A percentile compares a stretch with the other conserved stretches of the same genome.
Conservation (phyloP, 2,888 invertebrate genomes). For the Drosophila nr. perissopoda region DNA sequence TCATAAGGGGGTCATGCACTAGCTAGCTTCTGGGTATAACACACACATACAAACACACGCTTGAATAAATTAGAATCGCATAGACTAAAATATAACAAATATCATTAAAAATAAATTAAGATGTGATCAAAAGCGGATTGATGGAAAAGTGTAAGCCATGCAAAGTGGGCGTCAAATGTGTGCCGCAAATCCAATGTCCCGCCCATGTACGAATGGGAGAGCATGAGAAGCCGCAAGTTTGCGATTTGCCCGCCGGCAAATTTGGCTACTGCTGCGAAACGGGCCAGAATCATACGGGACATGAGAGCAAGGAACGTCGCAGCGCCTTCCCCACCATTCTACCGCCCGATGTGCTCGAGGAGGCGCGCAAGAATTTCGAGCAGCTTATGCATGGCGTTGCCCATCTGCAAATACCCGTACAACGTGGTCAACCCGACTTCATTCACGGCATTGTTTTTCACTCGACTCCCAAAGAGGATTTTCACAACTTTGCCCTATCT, state of each 20-base stretch:
- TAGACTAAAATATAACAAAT: neutral
- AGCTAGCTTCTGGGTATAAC: neutral
- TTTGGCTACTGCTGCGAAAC: slow-evolving; percentile 88
- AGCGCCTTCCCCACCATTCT: slow-evolving; percentile 48
- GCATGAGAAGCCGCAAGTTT: slow-evolving; percentile 85
- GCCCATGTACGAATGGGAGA: slow-evolving; percentile 86
- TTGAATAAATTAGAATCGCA: neutral
- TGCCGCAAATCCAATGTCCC: slow-evolving; percentile 89
- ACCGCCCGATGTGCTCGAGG: slow-evolving; percentile 71
- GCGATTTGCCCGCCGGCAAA: slow-evolving; percentile 85
- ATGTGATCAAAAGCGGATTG: slow-evolving; percentile 48
- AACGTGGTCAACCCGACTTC: slow-evolving; percentile 83
- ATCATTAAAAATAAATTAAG: slow-evolving; percentile 12
- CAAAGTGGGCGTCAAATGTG: slow-evolving; percentile 86
- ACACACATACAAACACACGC: neutral
- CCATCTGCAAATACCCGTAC: slow-evolving; percentile 77
- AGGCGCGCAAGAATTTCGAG: slow-evolving; percentile 83
- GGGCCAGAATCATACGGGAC: slow-evolving; percentile 87
- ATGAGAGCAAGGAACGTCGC: slow-evolving; percentile 36
- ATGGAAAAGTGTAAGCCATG: slow-evolving; percentile 84
- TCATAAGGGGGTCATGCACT: neutral
- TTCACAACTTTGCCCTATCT: slow-evolving; percentile 84
- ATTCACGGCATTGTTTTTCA: slow-evolving; percentile 83
- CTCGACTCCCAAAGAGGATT: slow-evolving; percentile 82
- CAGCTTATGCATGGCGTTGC: slow-evolving; percentile 82